Evolutionary conservation across 2,113 vertebrate species (phyloP).

Genomic region (Epinephelus cyanopodus): DNA sequence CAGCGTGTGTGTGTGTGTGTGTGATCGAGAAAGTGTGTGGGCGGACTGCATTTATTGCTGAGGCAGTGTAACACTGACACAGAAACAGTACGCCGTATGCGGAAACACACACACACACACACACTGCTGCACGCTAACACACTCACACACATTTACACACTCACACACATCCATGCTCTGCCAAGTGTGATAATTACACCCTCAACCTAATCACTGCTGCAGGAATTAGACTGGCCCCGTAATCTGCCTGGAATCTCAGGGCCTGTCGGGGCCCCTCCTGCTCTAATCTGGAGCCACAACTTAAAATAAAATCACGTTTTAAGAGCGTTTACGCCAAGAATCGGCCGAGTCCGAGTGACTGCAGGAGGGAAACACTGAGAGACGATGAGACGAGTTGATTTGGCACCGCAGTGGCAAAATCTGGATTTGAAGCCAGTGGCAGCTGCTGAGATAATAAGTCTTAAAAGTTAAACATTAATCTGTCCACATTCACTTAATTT

Average conservation of each 20-base stretch:
- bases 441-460: constrained; percentile 31
- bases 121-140: background rate
- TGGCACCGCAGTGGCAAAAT: background rate
- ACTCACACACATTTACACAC: background rate
- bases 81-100: constrained; percentile 33
- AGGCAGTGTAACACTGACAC: constrained; percentile 68
- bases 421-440: constrained; percentile 31
- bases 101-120: constrained; percentile 7
- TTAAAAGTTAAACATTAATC: constrained; percentile 40
- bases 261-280: background rate
- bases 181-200: constrained; percentile 50
- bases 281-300: constrained; percentile 44
- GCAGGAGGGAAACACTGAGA: background rate
- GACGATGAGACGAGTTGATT: background rate
- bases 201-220: constrained; percentile 51
- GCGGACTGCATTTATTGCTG: constrained; percentile 43
- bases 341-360: background rate
- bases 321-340: background rate
- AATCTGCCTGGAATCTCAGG: constrained; percentile 50
- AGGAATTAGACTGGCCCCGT: constrained; percentile 50
- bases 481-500: constrained; percentile 12
- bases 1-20: constrained; percentile 43
- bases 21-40: constrained; percentile 20
- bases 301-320: constrained; percentile 25
- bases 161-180: constrained; percentile 8